Base-by-base conservation (phyloP, 2,888 invertebrate genomes). In the Crossocerus cetratus region DNA sequence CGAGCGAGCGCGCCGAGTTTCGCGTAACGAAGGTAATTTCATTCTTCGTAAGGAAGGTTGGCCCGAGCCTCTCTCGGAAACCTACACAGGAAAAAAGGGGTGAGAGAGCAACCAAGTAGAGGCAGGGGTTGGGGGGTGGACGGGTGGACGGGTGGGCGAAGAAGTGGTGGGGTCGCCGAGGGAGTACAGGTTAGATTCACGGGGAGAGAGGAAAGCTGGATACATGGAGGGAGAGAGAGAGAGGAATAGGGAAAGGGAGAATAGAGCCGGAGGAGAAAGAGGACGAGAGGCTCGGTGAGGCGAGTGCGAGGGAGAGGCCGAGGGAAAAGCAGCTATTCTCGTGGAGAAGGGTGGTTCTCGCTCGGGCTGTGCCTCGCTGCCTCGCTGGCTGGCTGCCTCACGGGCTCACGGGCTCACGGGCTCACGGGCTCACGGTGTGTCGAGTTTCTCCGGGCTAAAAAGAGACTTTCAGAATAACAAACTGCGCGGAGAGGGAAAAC, bases 1-100 rank as follows among this genome's bases (percentile, higher is more conserved):
- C 32, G 81, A 83, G 78, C 75, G 86, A 87, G 83, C 86, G 84
- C 32, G 32, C 32, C 8, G 86, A 85, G 84, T 88, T 87, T 87
- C 87, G 82, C 86, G 85, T 89, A 90, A 90, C 90, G 89, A 90
- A 90, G 90, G 89, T 88, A 90, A 90, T 90, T 90, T 90, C 83
- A 88, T 89, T 88, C 87, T 86, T 88, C 85, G 84, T 78, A 85
- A 86, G 86, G 85, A 83, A 83, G 83, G 83, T 83, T 82, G 82
- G 82, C 76, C 81, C 74, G 66, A 65, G 60, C 49, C n/a, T 16
- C 16, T 14, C 14, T 16, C 16, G 49, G 49, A 49, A 16, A 49
- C 14, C n/a, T 14, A 49, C 49, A 16, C 14, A 49, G 49, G 49
- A 49, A 16, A 49, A 49, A 49, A 14, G 49, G 16, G 82, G 81